Evolutionary conservation across 2,113 vertebrate genomes (phyloP), one percentile per base, ranked within the genome.

Genomic region (Apteryx mantelli): DNA sequence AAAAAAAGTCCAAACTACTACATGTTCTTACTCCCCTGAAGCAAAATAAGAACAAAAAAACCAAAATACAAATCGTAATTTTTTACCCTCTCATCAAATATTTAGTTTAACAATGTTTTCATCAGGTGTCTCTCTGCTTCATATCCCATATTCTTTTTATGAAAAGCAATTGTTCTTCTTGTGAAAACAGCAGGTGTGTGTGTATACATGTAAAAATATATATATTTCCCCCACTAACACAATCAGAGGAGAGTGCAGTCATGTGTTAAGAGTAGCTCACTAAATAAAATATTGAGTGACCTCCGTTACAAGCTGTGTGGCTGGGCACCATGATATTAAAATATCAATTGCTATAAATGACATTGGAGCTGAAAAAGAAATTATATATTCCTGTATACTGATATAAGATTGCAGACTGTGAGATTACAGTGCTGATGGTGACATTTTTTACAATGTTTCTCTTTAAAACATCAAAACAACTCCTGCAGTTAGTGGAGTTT

Each of bases 1-100:
- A 36, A 38, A 38, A 38, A 38, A 38, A 38, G 58, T 76, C 5
- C 6, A 21, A 55, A 38, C 46, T 34, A 5, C 21, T 28, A 0
- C 5, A 4, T 55, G 2, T 52, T 86, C 16, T 52, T 64, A 5
- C 8, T 73, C 10, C 3, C 4, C 8, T 86, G n/a, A 32, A 42
- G 24, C 22, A 60, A 83, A 66, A 66, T 1, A 12, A 64, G 5
- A 61, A 16, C 11, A 82, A 18, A 26, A 52, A 32, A 5, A 7
- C 0, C 0, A 0, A 40, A 38, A 18, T 42, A 36, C 0, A 65
- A 38, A 13, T 63, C 30, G n/a, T 32, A 9, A 5, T 34, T 75
- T 83, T 64, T 44, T 34, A 46, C 32, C 2, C 7, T 71, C 85
- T 30, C 20, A 18, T 50, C 7, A 56, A 40, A 11, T 81, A 24